phyloP scores from a whole-genome alignment of 2,888 invertebrate species.

The Hyles lineata region DNA sequence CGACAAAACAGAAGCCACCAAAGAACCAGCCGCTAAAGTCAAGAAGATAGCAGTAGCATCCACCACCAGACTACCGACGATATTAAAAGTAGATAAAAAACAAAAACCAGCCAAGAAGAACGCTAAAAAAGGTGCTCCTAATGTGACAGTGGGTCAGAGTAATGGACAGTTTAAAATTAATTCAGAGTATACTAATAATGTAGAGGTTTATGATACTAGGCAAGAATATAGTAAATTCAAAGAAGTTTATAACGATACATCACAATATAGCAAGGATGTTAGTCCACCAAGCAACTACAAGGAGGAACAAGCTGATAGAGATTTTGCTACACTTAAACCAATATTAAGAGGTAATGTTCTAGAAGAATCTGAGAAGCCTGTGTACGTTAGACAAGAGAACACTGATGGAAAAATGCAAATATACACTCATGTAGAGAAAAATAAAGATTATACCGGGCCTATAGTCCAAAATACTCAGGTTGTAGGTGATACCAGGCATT shows the following conservation, averaged over 20 bases:
- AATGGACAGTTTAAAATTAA: constrained; percentile 55
- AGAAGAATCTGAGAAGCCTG: constrained; percentile 45
- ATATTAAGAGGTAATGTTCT: constrained; percentile 47
- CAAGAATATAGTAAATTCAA: constrained; percentile 59
- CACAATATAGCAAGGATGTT: constrained; percentile 45
- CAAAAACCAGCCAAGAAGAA: constrained; percentile 43
- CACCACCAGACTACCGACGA: constrained; percentile 26
- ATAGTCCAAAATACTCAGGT: constrained; percentile 51
- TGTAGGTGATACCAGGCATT: constrained; percentile 58
- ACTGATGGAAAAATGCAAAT: constrained; percentile 74
- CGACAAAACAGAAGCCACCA: constrained; percentile 35
- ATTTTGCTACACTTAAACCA: constrained; percentile 58
- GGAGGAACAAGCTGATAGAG: constrained; percentile 53
- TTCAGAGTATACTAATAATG: constrained; percentile 51
- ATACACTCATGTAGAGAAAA: constrained; percentile 68
- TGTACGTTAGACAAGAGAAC: constrained; percentile 51
- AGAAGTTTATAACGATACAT: constrained; percentile 53
- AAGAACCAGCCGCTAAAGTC: constrained; percentile 36
- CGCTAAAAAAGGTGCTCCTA: constrained; percentile 61
- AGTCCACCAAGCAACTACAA: constrained; percentile 44
- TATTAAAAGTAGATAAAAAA: constrained; percentile 38
- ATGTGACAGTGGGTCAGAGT: constrained; percentile 62
- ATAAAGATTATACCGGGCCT: constrained; percentile 52
- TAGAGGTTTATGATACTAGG: constrained; percentile 51
- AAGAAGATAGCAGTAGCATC: constrained; percentile 37